Percentiles rank a stretch among this genome's conserved stretches.
Conservation (phyloP, 2,113 vertebrate species). For the Nothocercus nigrocapillus region DNA sequence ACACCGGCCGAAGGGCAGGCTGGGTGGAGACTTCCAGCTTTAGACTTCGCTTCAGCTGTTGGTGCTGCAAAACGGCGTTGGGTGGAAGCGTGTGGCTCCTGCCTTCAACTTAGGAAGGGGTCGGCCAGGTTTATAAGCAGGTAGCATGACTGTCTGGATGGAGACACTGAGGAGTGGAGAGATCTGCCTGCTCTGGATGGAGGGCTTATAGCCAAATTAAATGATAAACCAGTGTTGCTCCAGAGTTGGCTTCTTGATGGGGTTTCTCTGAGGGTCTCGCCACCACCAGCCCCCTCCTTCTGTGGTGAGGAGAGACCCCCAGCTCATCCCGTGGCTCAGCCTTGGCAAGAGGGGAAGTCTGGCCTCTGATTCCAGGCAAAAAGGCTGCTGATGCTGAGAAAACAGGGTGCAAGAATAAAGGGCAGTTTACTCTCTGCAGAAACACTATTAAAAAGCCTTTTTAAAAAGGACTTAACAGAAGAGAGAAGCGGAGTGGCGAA, state of each 20-base stretch:
- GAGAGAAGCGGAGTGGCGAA: background rate
- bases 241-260: fast-evolving
- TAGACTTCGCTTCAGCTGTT: fast-evolving
- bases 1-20: fast-evolving
- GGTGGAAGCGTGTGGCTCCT: no score
- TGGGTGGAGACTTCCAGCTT: background rate
- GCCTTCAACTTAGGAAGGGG: fast-evolving
- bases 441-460: constrained; percentile 32
- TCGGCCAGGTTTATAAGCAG: background rate
- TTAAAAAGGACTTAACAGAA: background rate
- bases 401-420: background rate
- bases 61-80: background rate
- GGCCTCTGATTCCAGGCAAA: background rate
- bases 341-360: background rate
- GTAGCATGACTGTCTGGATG: background rate
- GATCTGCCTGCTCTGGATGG: background rate
- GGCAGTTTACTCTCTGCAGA: constrained; percentile 31
- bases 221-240: background rate
- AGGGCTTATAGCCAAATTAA: background rate
- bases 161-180: background rate
- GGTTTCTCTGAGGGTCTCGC: fast-evolving
- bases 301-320: background rate
- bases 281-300: no score
- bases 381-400: background rate
- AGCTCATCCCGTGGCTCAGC: background rate